Evolutionary conservation across 2,797 vertebrate species (phyloP).

Genomic region (Cossypha polioptera): DNA sequence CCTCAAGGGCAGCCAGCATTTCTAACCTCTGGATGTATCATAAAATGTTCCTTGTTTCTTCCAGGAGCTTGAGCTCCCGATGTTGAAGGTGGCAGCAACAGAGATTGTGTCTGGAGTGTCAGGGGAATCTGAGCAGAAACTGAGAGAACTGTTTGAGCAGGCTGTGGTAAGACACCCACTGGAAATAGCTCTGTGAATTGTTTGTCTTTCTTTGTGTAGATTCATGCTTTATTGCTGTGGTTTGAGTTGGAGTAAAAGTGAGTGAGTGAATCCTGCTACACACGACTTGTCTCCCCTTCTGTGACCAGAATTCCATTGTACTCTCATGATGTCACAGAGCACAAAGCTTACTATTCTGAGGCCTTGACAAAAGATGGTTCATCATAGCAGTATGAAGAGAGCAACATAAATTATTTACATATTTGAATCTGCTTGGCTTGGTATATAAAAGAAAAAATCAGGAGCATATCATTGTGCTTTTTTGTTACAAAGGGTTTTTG

Average conservation of each 20-base stretch:
- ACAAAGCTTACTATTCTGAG: constrained; percentile 20
- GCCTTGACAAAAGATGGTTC: background rate
- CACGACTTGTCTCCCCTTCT: background rate
- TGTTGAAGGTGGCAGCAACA: constrained; percentile 93
- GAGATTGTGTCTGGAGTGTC: constrained; percentile 96
- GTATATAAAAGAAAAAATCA: background rate
- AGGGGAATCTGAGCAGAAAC: constrained; percentile 94
- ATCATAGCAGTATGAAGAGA: background rate
- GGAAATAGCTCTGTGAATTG: background rate
- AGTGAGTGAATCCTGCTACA: background rate
- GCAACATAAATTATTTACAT: background rate
- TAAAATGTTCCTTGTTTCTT: background rate
- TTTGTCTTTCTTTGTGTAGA: background rate
- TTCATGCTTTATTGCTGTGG: background rate
- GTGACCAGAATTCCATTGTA: background rate
- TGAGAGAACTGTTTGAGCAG: constrained; percentile 89
- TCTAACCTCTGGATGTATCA: background rate
- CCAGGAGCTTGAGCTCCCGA: constrained; percentile 88
- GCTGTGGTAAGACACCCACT: constrained; percentile 82
- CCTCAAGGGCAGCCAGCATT: background rate
- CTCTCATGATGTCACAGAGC: background rate
- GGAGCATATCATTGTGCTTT: background rate
- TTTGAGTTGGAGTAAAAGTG: background rate
- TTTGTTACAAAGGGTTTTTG: background rate
- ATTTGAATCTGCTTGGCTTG: background rate